Conservation (phyloP, 2,113 vertebrate species). For the Pterocles burchelli region DNA sequence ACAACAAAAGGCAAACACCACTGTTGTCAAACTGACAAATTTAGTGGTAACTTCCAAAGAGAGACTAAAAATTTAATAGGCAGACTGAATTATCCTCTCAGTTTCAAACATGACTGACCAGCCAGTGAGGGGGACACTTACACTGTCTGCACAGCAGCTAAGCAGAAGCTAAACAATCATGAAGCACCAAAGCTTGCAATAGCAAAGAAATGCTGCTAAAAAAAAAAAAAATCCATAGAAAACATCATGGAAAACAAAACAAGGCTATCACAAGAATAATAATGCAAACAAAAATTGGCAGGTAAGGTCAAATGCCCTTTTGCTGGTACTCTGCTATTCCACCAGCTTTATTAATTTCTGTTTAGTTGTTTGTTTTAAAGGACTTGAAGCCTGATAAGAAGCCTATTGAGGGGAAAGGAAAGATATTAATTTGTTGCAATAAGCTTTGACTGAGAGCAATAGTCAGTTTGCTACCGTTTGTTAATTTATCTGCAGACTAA, state of each 20-base stretch:
- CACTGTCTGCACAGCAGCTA: background rate
- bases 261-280: background rate
- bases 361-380: constrained; percentile 20
- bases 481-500: background rate
- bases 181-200: background rate
- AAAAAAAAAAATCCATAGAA: background rate
- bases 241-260: background rate
- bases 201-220: background rate
- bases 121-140: background rate
- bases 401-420: background rate
- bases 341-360: constrained; percentile 25
- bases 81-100: background rate
- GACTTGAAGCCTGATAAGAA: background rate
- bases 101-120: background rate
- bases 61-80: background rate
- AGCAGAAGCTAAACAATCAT: background rate
- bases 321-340: background rate
- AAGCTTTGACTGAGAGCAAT: background rate
- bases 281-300: background rate
- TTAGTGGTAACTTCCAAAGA: background rate
- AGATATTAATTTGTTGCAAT: background rate
- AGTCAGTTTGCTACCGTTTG: background rate
- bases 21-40: background rate
- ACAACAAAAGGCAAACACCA: background rate
- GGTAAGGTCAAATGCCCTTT: constrained; percentile 7